Percentiles rank a stretch among this genome's conserved stretches.
Evolutionary conservation across 1,140 invertebrate species (phyloP).

Genomic region (Diabrotica undecimpunctata): DNA sequence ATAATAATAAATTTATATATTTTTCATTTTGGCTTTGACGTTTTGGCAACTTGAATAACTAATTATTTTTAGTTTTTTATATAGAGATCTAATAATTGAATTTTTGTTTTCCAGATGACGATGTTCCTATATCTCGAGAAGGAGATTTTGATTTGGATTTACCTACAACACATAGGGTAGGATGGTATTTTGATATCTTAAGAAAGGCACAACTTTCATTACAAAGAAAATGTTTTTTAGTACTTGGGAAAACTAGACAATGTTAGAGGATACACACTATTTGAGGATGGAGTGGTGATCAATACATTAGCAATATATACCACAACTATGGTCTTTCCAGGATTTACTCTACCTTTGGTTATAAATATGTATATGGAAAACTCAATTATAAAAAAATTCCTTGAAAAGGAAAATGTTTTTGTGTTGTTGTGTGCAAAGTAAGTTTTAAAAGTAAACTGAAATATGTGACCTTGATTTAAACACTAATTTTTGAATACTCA

Average conservation of each 20-base stretch:
- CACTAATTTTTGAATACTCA: not conserved
- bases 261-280: slow-evolving; percentile 43
- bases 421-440: slow-evolving; percentile 43
- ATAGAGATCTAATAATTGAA: too few relatives aligned
- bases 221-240: slow-evolving; percentile 20
- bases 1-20: too few relatives aligned
- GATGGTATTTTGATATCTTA: slow-evolving; percentile 8
- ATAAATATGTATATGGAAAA: slow-evolving; percentile 35
- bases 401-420: slow-evolving; percentile 38
- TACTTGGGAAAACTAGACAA: slow-evolving; percentile 46
- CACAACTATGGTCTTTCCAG: slow-evolving; percentile 46
- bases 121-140: slow-evolving; percentile 17
- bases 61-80: too few relatives aligned
- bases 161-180: slow-evolving; percentile 44
- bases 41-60: too few relatives aligned
- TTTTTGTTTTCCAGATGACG: slow-evolving; percentile 18
- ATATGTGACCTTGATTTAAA: not conserved
- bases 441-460: slow-evolving; percentile 15
- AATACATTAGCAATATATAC: slow-evolving; percentile 40
- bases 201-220: too few relatives aligned
- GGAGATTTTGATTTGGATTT: slow-evolving; percentile 36
- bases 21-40: too few relatives aligned
- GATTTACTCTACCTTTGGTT: slow-evolving; percentile 44
- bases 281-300: slow-evolving; percentile 43
- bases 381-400: slow-evolving; percentile 34